Evolutionary conservation across 1,140 invertebrate species (phyloP).

Genomic region (Drosophila ercepeae): DNA sequence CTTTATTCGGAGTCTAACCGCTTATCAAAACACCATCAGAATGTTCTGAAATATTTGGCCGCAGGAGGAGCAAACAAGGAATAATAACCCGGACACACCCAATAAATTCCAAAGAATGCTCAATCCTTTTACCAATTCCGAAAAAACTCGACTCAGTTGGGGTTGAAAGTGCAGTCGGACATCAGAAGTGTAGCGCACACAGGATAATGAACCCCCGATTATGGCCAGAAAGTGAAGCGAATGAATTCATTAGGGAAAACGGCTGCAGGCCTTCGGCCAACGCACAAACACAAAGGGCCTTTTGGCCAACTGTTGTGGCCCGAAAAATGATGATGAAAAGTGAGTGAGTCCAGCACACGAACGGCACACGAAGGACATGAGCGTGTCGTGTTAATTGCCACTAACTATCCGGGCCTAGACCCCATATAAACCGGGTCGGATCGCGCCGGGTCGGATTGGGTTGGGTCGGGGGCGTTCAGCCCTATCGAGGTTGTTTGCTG

Average conservation of each 20-base stretch:
- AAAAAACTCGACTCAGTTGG: constrained; percentile 35
- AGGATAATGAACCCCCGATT: constrained; percentile 79
- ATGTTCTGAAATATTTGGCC: constrained; percentile 44
- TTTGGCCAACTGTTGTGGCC: constrained; percentile 72
- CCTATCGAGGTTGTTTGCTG: constrained; percentile 43
- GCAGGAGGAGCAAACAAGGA: constrained; percentile 40
- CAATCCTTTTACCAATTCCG: constrained; percentile 70
- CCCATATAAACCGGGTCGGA: constrained; percentile 40
- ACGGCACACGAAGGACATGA: constrained; percentile 67
- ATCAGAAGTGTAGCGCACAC: constrained; percentile 37
- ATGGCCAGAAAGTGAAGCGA: constrained; percentile 75
- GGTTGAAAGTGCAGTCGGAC: constrained; percentile 40
- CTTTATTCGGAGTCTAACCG: constrained; percentile 42
- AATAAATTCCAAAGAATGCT: constrained; percentile 73
- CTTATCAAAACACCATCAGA: constrained; percentile 75
- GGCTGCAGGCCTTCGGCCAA: constrained; percentile 10
- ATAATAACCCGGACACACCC: constrained; percentile 74
- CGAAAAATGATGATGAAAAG: constrained; percentile 71
- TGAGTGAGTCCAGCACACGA: constrained; percentile 45
- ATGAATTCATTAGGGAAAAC: constrained; percentile 82
- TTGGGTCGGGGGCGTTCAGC: constrained; percentile 22
- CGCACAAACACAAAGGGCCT: constrained; percentile 38
- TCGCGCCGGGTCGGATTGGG: no score
- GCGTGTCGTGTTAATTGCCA: constrained; percentile 77
- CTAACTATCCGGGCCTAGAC: constrained; percentile 44